A percentile compares a stretch with the other conserved stretches of the same genome.
These are phyloP conservation scores for Tribolium madens DNA, from an alignment of 1,140 invertebrate species.

Conservation along the genomic window DNA sequence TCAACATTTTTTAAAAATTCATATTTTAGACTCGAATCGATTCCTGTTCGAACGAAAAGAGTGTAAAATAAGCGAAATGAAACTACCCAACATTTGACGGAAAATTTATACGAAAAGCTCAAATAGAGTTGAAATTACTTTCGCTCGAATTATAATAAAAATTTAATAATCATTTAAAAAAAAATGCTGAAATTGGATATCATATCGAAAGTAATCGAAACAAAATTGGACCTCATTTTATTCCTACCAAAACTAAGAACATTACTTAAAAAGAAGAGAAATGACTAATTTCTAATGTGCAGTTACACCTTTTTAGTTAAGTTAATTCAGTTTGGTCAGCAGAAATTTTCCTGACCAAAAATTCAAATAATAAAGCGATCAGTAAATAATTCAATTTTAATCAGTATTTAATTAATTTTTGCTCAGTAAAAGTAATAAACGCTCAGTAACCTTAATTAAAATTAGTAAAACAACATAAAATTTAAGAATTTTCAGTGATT, in stretches of 20 bases:
- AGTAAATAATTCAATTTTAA: no score
- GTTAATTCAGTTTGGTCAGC: not conserved
- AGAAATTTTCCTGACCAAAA: slow-evolving; percentile 20
- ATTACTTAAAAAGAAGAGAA: not conserved
- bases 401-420: no score
- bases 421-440: no score
- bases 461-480: no score
- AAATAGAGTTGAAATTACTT: slow-evolving; percentile 19
- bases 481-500: no score
- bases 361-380: no score
- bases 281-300: no score
- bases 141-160: slow-evolving; percentile 11
- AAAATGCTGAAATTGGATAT: slow-evolving; percentile 4
- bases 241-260: not conserved
- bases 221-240: no score
- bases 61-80: slow-evolving; percentile 33
- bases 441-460: no score
- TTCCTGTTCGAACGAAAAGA: slow-evolving; percentile 1
- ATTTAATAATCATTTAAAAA: not conserved
- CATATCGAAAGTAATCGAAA: not conserved
- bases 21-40: slow-evolving; percentile 13
- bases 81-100: slow-evolving; percentile 14
- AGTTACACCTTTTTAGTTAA: not conserved
- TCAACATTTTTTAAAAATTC: slow-evolving; percentile 27
- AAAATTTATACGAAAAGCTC: slow-evolving; percentile 25